phyloP scores from a whole-genome alignment of 2,888 invertebrate genomes.

The Troides aeacus region DNA sequence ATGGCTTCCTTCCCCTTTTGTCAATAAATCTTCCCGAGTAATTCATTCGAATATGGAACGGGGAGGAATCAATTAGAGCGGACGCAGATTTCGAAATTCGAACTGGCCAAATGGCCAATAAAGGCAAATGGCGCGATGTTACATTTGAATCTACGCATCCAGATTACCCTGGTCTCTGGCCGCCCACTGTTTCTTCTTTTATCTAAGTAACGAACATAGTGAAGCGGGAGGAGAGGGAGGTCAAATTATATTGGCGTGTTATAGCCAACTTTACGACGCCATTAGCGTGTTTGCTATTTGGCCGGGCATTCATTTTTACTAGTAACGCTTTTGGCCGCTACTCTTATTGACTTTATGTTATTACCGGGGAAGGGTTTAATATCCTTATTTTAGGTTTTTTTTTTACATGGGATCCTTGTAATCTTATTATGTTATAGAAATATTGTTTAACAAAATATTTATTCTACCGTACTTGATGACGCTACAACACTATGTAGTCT shows the following conservation, averaged over 20 bases:
- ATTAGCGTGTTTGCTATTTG: constrained; percentile 68
- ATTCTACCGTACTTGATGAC: too few relatives aligned
- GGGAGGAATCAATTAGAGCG: constrained; percentile 66
- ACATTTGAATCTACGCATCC: constrained; percentile 52
- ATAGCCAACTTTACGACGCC: constrained; percentile 57
- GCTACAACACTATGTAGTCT: too few relatives aligned
- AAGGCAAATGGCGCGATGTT: constrained; percentile 67
- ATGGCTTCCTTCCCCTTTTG: constrained; percentile 33
- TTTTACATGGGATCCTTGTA: constrained; percentile 8
- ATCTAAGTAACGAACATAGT: constrained; percentile 22
- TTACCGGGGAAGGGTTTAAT: constrained; percentile 36
- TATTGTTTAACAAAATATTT: background rate
- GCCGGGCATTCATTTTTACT: constrained; percentile 54
- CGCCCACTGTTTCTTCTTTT: constrained; percentile 27
- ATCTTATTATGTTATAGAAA: background rate
- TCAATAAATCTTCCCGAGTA: constrained; percentile 40
- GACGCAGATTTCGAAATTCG: constrained; percentile 56
- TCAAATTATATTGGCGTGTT: constrained; percentile 46
- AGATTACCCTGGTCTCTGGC: constrained; percentile 44
- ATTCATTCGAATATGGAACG: constrained; percentile 55
- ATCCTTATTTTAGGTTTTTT: constrained; percentile 10
- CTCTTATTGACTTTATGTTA: constrained; percentile 43
- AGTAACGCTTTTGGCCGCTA: constrained; percentile 51
- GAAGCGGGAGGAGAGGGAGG: constrained; percentile 36
- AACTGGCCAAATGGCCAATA: constrained; percentile 71